Conservation (phyloP, 2,113 vertebrate species). For the Tichodroma muraria region DNA sequence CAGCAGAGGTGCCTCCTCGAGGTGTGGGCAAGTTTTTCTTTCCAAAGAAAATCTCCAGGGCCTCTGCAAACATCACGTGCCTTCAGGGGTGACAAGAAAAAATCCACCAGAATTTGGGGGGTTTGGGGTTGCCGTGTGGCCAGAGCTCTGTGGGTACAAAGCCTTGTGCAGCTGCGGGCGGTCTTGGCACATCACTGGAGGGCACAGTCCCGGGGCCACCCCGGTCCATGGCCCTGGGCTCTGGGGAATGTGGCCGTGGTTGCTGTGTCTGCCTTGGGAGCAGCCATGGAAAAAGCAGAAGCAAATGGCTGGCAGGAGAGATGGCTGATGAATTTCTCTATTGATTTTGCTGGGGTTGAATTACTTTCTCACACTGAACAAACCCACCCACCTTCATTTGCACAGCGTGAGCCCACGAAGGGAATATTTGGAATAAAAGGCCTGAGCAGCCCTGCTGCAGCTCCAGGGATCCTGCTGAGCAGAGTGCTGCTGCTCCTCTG, state of each 20-base stretch:
- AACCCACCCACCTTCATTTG: background rate
- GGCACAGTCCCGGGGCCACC: background rate
- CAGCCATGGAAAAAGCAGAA: accelerated
- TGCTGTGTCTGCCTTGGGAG: accelerated
- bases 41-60: no score
- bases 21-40: accelerated
- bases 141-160: accelerated
- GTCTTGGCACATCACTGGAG: background rate
- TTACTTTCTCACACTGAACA: background rate
- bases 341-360: background rate
- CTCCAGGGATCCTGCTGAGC: background rate
- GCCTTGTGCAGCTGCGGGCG: background rate
- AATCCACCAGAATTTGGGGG: background rate
- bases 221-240: accelerated
- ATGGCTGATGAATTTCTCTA: background rate
- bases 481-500: background rate
- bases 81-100: accelerated
- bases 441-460: background rate
- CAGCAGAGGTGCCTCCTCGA: background rate
- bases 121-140: background rate
- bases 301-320: background rate
- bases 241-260: accelerated
- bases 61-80: accelerated
- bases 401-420: accelerated
- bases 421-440: background rate